Evolutionary conservation across 2,888 invertebrate genomes (phyloP), one percentile per base, ranked within the genome.

Genomic region (Achlya flavicornis): DNA sequence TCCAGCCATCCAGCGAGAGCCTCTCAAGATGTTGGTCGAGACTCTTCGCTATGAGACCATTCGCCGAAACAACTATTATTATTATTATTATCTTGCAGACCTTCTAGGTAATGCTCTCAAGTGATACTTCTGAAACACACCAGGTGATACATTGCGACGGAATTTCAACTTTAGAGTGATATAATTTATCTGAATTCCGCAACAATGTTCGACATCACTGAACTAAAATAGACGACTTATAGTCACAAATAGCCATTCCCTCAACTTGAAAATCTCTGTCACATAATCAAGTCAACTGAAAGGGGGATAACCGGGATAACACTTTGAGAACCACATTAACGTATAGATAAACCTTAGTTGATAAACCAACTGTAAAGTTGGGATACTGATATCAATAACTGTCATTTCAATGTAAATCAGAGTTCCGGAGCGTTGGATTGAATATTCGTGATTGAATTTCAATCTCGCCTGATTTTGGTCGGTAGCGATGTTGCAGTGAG

Each of bases 371-470:
- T 19, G 53, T 53, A 10, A 19, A 53, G 16, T 53, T 53, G 3
- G 16, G 53, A 53, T 53, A 53, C 53, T n/a, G 53, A 19, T 53
- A 53, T 53, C 53, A 19, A 19, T 53, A 53, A 19, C 53, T 19
- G 48, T 53, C 19, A 53, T 53, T 53, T 53, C 19, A 53, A 53
- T 53, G 53, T 53, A 53, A 53, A 53, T 53, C 53, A n/a, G 10
- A 53, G 7, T 53, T 53, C 2, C 10, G 8, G 53, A 19, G 53
- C 53, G 19, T 19, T 53, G 53, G 53, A 53, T 53, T 19, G 53
- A 53, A 53, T 53, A 53, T 53, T 19, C 53, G 19, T 53, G 53
- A 53, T 53, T 53, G 53, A 10, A 19, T 53, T 53, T 19, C 53
- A 53, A 19, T 10, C 53, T 53, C 53, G 19, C 19, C 53, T 10